Evolutionary conservation across 64 coral and sea anemone species (phyloP), one percentile per base, ranked within the genome.

Genomic region (Pachyseris speciosa): DNA sequence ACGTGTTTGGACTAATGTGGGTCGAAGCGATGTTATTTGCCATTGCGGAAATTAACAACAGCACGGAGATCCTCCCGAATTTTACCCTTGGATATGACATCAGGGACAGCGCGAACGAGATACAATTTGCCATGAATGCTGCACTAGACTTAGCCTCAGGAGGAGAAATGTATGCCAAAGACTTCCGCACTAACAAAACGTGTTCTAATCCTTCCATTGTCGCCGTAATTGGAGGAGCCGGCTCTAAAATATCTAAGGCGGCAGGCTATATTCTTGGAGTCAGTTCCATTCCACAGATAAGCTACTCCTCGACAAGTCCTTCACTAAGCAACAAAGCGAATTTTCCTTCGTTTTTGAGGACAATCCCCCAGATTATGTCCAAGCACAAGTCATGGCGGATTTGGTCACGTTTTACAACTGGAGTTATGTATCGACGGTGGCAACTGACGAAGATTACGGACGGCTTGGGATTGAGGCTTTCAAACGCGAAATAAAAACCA

Each of bases 251-350:
- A 38, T 99, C 97, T 1, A 87, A 88, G 64, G 93, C 93, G 9
- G 64, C 89, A 11, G 87, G 89, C 8, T 92, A 95, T 7, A 67
- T 99, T 13, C 72, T 99, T 8, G 87, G 90, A 0, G 83, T 93
- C 2, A 83, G 71, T 8, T 93, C 84, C 26, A 93, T 99, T 32
- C 94, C 97, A 0, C 97, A 99, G 49, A 99, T 99, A 7, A 99
- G 97, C 39, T 99, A 99, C 40, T 99, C 97, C 0, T 99, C 97
- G 9, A 99, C 97, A 5, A 99, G 97, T 83, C 97, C 97, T 24
- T 92, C 97, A 9, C 75, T 99, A 0, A 99, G 97, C 43, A 55
- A 90, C 30, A 99, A 99, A 19, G 52, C 57, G 13, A 77, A 86
- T 31, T 99, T 92, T 47, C 97, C 94, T 7, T 95, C 97, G 0